Base-by-base conservation (phyloP, 2,888 invertebrate genomes). In the Perdita meconis region DNA sequence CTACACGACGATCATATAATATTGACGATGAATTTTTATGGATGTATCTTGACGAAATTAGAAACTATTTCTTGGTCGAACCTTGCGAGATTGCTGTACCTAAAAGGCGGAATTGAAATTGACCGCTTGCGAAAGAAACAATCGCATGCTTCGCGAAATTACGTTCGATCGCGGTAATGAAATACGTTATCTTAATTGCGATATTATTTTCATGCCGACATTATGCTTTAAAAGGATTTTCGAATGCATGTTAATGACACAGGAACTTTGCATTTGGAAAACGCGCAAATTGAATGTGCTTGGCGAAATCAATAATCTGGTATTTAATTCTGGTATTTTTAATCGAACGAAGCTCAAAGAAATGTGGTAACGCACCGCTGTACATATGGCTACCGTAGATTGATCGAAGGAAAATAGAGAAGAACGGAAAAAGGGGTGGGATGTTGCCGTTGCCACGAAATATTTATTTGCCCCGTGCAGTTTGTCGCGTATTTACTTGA, bases 291-390 rank as follows among this genome's bases (percentile, higher is more conserved):
- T 57, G 42, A 67, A 67, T 13, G 34, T 42, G 16, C 24, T 42
- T 24, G 50, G 42, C 38, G 67, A 36, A 63, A 71, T 81, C 65
- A 51, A 71, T 72, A 55, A 76, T 40, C 30, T 36, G 74, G 55
- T 65, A 78, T 78, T 76, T 76, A 76, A 76, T 80, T 80, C 47
- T 42, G 64, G 51, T 60, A 57, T 70, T 77, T 57, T 50, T 64
- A 73, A 63, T 70, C 36, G 56, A 64, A 38, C 16, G 24, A 56
- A 50, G 40, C 40, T 77, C 42, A 42, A 60, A 68, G 47, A 55
- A 61, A 44, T 55, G 51, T 61, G 36, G 68, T 65, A 72, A 63
- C 36, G 44, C 50, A 26, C 40, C n/a, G 19, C 22, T 50, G 38
- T 56, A 36, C 57, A 36, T 57, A 30, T 30, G 30, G 6, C 30